A percentile compares a stretch with the other conserved stretches of the same genome.
phyloP scores from a whole-genome alignment of 2,797 vertebrate species.

The Falco columbarius region DNA sequence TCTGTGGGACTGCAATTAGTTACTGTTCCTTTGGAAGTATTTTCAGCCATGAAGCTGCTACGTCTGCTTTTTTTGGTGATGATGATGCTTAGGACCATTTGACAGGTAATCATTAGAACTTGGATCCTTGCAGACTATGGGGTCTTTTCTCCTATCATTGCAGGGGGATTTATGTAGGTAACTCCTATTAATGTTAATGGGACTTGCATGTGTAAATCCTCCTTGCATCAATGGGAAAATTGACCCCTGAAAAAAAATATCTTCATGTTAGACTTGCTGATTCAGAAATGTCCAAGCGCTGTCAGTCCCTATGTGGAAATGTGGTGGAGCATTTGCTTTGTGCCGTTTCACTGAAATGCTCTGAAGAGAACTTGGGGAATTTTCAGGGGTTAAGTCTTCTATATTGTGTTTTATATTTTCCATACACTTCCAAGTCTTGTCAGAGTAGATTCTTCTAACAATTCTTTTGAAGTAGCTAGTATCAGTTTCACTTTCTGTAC shows the following conservation, averaged over 20 bases:
- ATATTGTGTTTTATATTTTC: not conserved
- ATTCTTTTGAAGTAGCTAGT: not conserved
- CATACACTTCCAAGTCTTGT: not conserved
- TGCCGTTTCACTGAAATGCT: not conserved
- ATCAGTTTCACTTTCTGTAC: not conserved
- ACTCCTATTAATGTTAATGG: slow-evolving; percentile 71
- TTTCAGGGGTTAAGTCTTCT: not conserved
- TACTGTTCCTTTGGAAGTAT: slow-evolving; percentile 31
- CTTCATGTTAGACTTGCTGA: slow-evolving; percentile 5
- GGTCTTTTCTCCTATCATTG: slow-evolving; percentile 52
- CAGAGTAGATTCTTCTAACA: not conserved
- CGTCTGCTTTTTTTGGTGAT: slow-evolving; percentile 64
- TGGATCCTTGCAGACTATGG: slow-evolving; percentile 51
- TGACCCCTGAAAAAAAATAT: slow-evolving; percentile 57
- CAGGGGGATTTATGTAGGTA: slow-evolving; percentile 64
- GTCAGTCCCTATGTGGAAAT: not conserved
- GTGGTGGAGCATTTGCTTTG: not conserved
- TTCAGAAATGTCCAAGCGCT: not conserved
- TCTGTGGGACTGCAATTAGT: slow-evolving; percentile 14
- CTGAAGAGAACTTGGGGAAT: not conserved
- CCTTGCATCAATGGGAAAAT: slow-evolving; percentile 64
- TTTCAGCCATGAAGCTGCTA: slow-evolving; percentile 53
- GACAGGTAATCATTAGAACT: slow-evolving; percentile 74
- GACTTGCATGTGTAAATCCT: slow-evolving; percentile 72
- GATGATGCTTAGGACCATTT: slow-evolving; percentile 71